Conservation (phyloP, 1,140 invertebrate genomes). For the Apis cerana region DNA sequence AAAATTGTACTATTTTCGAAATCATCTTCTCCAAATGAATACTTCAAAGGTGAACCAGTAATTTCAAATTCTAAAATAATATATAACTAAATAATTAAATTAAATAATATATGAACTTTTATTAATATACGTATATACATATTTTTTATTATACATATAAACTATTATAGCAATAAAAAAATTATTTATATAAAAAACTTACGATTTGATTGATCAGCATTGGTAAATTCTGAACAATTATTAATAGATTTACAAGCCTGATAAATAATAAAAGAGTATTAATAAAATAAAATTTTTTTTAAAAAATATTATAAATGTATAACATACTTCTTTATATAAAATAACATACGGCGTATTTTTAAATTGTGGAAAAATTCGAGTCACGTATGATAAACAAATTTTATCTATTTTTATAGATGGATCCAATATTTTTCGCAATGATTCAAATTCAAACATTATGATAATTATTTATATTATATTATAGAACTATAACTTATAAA, state of each 20-base stretch:
- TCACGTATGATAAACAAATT: constrained; percentile 43
- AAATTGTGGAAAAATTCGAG: constrained; percentile 54
- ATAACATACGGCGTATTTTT: constrained; percentile 32
- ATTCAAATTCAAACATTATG: constrained; percentile 1
- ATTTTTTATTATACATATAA: no score
- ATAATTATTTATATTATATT: neutral
- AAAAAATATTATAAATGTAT: neutral
- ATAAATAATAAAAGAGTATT: constrained; percentile 14
- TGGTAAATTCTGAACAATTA: neutral
- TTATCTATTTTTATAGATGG: constrained; percentile 32
- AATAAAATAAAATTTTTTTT: neutral
- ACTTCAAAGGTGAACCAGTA: constrained; percentile 69
- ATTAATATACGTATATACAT: no score
- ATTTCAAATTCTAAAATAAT: constrained; percentile 58
- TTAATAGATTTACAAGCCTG: neutral
- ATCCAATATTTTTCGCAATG: constrained; percentile 5
- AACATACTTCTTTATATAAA: constrained; percentile 44
- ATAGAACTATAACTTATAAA: neutral
- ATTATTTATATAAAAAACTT: constrained; percentile 1
- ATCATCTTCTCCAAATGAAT: constrained; percentile 60
- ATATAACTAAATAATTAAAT: no score
- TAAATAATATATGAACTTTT: no score
- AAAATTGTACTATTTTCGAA: constrained; percentile 61
- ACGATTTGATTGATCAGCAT: constrained; percentile 1
- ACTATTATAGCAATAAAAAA: constrained; percentile 7